phyloP scores from a whole-genome alignment of 64 coral and sea anemone genomes.

The Cladopsammia gracilis region DNA sequence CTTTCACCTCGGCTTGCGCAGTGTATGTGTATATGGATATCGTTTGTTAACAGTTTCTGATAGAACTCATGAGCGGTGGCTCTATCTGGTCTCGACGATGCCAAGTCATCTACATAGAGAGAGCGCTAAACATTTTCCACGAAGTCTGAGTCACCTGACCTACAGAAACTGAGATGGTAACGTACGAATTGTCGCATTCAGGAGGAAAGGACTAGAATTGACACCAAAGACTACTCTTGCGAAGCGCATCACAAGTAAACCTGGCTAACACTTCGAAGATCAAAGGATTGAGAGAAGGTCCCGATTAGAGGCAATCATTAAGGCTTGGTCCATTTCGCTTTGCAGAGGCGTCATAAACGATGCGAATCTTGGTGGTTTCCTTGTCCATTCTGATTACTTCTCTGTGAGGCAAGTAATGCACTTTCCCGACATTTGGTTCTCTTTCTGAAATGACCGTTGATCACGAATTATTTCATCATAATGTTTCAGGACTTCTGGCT shows the following conservation, averaged over 20 bases:
- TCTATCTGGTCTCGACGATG: no score
- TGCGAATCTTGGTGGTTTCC: background rate
- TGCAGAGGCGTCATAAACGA: background rate
- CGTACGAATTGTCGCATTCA: no score
- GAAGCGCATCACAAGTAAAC: background rate
- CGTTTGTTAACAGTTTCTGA: no score
- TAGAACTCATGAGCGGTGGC: no score
- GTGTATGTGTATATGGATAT: no score
- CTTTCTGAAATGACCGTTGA: background rate
- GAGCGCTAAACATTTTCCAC: no score
- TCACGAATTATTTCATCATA: background rate
- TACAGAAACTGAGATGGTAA: no score
- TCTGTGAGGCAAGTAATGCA: conserved; percentile 20
- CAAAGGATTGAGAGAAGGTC: background rate
- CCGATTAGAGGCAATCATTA: background rate
- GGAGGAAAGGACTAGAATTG: no score
- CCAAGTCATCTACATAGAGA: no score
- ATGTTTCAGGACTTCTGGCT: background rate
- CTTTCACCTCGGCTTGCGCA: no score
- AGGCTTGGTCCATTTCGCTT: background rate
- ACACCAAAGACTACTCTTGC: no score
- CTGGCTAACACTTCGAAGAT: background rate
- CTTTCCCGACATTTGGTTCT: background rate
- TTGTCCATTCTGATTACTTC: conserved; percentile 7
- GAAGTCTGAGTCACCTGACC: no score